phyloP scores from a whole-genome alignment of 2,888 invertebrate genomes.

The Strigamia maritima region DNA sequence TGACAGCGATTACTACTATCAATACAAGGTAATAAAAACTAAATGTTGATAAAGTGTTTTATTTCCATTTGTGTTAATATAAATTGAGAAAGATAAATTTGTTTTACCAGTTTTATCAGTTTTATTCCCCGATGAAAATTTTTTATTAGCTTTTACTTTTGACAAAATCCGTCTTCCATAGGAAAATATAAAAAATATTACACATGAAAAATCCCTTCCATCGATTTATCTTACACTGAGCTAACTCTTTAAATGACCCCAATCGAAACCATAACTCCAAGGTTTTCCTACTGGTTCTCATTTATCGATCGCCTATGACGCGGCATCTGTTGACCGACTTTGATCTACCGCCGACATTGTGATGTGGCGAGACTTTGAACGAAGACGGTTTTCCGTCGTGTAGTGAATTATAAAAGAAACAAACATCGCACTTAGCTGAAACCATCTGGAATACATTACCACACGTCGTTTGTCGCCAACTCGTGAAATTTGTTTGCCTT shows the following conservation, averaged over 20 bases:
- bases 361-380: background rate
- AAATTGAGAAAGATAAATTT: too few relatives aligned
- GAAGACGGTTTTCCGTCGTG: background rate
- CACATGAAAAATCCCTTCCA: too few relatives aligned
- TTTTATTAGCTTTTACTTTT: too few relatives aligned
- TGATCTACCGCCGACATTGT: background rate
- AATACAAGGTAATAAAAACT: too few relatives aligned
- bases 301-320: background rate
- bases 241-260: background rate
- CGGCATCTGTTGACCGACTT: background rate
- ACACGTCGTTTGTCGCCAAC: background rate
- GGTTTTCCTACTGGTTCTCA: background rate
- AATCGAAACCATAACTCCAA: background rate
- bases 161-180: too few relatives aligned
- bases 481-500: background rate
- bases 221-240: too few relatives aligned
- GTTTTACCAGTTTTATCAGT: too few relatives aligned
- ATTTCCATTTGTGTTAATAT: too few relatives aligned
- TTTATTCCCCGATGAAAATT: too few relatives aligned
- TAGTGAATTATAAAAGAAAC: background rate
- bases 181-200: too few relatives aligned
- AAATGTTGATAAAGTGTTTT: too few relatives aligned
- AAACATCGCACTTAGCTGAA: background rate
- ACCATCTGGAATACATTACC: background rate
- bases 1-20: too few relatives aligned